Evolutionary conservation across 2,888 invertebrate genomes (phyloP).

Genomic region (Mellilla xanthometata): DNA sequence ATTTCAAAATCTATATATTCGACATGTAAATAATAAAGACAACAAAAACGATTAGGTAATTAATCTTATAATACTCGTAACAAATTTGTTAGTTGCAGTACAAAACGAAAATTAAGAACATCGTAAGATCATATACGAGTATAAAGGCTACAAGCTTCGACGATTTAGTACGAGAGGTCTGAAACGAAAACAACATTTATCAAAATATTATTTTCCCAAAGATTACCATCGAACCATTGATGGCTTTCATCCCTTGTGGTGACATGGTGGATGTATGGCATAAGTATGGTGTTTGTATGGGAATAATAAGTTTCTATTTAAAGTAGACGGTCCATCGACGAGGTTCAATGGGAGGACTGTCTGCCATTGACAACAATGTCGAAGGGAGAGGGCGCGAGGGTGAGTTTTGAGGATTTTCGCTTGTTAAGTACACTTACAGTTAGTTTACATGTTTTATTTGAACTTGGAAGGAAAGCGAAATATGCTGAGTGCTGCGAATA

Average conservation of each 20-base stretch:
- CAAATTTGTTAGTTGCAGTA: too few relatives aligned
- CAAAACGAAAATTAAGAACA: too few relatives aligned
- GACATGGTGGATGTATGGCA: conserved; percentile 23
- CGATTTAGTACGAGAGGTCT: too few relatives aligned
- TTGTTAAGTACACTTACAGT: conserved; percentile 28
- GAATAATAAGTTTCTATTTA: conserved; percentile 52
- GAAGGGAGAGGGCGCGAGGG: conserved; percentile 31
- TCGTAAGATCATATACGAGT: too few relatives aligned
- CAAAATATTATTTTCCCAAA: conserved; percentile 16
- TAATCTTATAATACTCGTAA: too few relatives aligned
- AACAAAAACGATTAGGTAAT: too few relatives aligned
- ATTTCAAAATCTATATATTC: too few relatives aligned
- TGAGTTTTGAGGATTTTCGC: conserved; percentile 25
- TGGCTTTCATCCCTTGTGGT: conserved; percentile 18
- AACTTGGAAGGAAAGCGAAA: conserved; percentile 7
- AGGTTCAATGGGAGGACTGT: conserved; percentile 21
- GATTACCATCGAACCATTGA: conserved; percentile 4
- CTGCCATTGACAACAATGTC: conserved; percentile 35
- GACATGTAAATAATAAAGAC: too few relatives aligned
- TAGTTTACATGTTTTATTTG: conserved; percentile 28
- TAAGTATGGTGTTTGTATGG: conserved; percentile 26
- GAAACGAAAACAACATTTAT: too few relatives aligned
- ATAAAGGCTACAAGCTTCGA: too few relatives aligned
- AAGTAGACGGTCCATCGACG: conserved; percentile 34
- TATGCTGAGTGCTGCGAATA: conserved; percentile 2